These are phyloP conservation scores for Elmis aenea DNA, from an alignment of 2,888 invertebrate species.

Conservation along the genomic window DNA sequence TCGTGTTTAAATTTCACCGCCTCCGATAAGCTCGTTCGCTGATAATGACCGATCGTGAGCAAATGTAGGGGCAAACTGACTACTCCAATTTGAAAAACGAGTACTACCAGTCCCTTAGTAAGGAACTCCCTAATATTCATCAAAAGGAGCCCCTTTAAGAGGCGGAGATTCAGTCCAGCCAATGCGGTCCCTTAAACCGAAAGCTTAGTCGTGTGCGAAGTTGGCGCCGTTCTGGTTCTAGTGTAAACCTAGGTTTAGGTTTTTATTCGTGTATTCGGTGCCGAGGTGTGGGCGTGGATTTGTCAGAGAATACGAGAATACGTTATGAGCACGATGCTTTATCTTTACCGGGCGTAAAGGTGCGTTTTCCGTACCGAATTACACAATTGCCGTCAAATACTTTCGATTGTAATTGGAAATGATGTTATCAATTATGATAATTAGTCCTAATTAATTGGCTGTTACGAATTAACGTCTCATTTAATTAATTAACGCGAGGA, in stretches of 20 bases:
- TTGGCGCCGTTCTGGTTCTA: slow-evolving; percentile 45
- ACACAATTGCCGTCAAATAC: slow-evolving; percentile 44
- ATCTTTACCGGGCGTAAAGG: slow-evolving; percentile 23
- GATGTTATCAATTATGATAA: slow-evolving; percentile 49
- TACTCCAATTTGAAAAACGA: slow-evolving; percentile 44
- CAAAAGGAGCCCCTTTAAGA: slow-evolving; percentile 40
- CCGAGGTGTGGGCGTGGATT: no score
- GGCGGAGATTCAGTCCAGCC: slow-evolving; percentile 55
- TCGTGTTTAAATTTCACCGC: no score
- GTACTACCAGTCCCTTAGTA: slow-evolving; percentile 37
- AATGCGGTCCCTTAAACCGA: slow-evolving; percentile 58
- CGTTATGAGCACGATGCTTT: slow-evolving; percentile 15
- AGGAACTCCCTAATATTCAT: slow-evolving; percentile 48
- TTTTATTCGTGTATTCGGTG: slow-evolving; percentile 18
- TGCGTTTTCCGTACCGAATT: slow-evolving; percentile 25
- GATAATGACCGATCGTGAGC: slow-evolving; percentile 14
- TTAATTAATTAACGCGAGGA: no score
- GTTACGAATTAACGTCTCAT: slow-evolving; percentile 26
- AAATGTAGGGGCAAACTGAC: slow-evolving; percentile 43
- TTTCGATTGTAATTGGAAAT: slow-evolving; percentile 46
- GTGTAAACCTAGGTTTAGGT: slow-evolving; percentile 12
- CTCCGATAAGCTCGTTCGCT: neutral
- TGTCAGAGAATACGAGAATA: no score
- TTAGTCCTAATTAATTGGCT: slow-evolving; percentile 47
- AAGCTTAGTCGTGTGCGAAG: slow-evolving; percentile 51